A percentile compares a stretch with the other conserved stretches of the same genome.
phyloP scores from a whole-genome alignment of 1,140 invertebrate species.

The Drosophila littoralis region DNA sequence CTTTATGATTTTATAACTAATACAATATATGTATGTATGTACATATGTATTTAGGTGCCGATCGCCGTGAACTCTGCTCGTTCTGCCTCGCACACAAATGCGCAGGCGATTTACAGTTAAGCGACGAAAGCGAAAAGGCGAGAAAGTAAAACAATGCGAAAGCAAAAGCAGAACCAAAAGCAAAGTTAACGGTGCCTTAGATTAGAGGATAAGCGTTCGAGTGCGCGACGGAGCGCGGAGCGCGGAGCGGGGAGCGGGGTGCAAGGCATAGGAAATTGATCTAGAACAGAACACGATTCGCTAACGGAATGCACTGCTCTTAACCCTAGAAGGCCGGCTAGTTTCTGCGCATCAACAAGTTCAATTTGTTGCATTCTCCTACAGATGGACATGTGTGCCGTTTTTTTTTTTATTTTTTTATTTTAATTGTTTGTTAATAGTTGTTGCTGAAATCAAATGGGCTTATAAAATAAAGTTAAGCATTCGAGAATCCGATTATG shows the following conservation, averaged over 20 bases:
- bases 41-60: background rate
- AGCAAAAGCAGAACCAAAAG: slow-evolving; percentile 17
- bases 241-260: background rate
- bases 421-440: too few species aligned
- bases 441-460: too few species aligned
- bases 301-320: background rate
- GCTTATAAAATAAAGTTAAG: too few species aligned
- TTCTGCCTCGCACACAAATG: background rate
- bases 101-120: background rate
- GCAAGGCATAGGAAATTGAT: too few species aligned
- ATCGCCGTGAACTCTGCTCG: background rate
- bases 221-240: background rate
- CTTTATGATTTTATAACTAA: too few species aligned
- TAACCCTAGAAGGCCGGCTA: slow-evolving; percentile 10
- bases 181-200: slow-evolving; percentile 28
- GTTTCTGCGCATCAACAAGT: too few species aligned
- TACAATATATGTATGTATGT: too few species aligned
- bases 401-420: too few species aligned
- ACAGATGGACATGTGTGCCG: too few species aligned
- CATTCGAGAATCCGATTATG: too few species aligned
- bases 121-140: background rate
- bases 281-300: background rate
- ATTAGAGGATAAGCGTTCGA: slow-evolving; percentile 20
- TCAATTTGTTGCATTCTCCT: too few species aligned
- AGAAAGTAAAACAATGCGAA: slow-evolving; percentile 10